phyloP scores from a whole-genome alignment of 2,888 invertebrate genomes.

The Campoletis raptor region DNA sequence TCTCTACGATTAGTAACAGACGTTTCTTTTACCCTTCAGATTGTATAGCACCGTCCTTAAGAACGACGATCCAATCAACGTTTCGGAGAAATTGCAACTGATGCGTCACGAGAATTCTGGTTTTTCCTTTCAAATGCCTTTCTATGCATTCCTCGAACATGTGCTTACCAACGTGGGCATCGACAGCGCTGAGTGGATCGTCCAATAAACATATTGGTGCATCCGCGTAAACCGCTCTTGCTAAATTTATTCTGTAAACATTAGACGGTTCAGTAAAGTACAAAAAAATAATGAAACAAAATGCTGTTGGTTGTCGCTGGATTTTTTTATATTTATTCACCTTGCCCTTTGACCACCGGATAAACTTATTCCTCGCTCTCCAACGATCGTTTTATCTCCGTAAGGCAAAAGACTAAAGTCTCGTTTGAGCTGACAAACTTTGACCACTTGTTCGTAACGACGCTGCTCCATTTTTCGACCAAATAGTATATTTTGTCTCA shows the following conservation, averaged over 20 bases:
- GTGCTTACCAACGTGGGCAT: constrained; percentile 95
- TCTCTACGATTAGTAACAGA: background rate
- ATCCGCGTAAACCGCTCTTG: constrained; percentile 94
- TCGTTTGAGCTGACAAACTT: constrained; percentile 90
- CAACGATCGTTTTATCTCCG: constrained; percentile 94
- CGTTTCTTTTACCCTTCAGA: constrained; percentile 75
- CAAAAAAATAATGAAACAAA: background rate
- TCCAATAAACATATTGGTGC: constrained; percentile 95
- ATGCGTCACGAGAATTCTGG: constrained; percentile 87
- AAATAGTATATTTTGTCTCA: constrained; percentile 97
- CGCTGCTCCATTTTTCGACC: constrained; percentile 91
- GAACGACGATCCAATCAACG: constrained; percentile 81
- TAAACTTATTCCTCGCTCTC: constrained; percentile 93
- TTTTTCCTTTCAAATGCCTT: constrained; percentile 86
- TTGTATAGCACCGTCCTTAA: constrained; percentile 80
- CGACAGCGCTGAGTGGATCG: constrained; percentile 97
- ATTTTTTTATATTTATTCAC: constrained; percentile 75
- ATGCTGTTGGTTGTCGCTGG: background rate
- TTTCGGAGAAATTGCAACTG: constrained; percentile 87
- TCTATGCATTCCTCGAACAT: constrained; percentile 94
- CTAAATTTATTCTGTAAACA: constrained; percentile 90
- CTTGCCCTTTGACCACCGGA: constrained; percentile 91
- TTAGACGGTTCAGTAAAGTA: background rate
- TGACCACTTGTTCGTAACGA: constrained; percentile 89
- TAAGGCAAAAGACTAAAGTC: constrained; percentile 92